Evolutionary conservation across 2,113 vertebrate species (phyloP).

Genomic region (Ranitomeya imitator): DNA sequence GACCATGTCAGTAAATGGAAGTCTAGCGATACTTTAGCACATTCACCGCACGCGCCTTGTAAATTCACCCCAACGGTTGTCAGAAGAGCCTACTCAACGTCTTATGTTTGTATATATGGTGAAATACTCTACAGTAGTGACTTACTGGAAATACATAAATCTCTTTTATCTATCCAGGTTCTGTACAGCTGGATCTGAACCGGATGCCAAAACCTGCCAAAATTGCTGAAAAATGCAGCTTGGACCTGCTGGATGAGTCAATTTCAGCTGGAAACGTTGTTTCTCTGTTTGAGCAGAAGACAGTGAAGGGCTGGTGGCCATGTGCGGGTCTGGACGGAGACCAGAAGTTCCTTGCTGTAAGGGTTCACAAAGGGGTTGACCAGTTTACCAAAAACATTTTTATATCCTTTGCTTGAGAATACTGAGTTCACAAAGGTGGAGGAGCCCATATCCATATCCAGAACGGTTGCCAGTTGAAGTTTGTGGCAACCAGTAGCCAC

Average conservation of each 20-base stretch:
- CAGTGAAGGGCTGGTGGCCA: conserved; percentile 95
- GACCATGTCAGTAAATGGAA: no score
- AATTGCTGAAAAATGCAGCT: conserved; percentile 82
- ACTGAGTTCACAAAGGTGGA: no score
- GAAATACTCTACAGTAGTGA: neutral
- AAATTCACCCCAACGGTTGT: neutral
- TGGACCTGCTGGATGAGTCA: conserved; percentile 75
- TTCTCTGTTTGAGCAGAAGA: conserved; percentile 95
- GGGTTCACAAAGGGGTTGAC: conserved; percentile 30
- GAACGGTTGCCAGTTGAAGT: no score
- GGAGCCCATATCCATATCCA: no score
- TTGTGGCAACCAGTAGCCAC: no score
- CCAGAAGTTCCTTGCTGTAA: conserved; percentile 80
- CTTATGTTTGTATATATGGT: neutral
- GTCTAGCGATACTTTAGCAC: no score
- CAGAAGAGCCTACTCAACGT: neutral
- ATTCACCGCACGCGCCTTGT: no score
- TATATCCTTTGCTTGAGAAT: no score
- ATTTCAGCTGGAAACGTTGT: conserved; percentile 68
- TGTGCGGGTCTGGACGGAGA: conserved; percentile 75
- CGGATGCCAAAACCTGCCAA: conserved; percentile 89
- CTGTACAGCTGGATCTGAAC: conserved; percentile 90
- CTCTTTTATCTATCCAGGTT: conserved; percentile 70
- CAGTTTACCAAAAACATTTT: no score
- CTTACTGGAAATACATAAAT: neutral